Base-by-base conservation (phyloP, 2,113 vertebrate species). In the Phalacrocorax brasilianus region DNA sequence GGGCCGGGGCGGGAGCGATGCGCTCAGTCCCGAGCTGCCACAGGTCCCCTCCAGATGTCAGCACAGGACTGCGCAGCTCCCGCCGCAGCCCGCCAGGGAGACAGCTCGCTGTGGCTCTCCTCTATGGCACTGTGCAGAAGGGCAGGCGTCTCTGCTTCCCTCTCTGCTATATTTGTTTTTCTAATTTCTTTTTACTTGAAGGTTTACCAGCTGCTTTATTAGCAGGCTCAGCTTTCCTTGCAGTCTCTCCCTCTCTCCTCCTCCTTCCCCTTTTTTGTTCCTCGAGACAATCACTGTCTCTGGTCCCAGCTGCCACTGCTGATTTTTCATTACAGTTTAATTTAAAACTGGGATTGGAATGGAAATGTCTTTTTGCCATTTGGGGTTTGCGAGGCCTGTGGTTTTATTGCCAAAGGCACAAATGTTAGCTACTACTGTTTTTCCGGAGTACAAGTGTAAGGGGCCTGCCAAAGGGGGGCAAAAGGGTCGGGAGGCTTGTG, bases 301-400 rank as follows among this genome's bases (percentile, higher is more conserved):
- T 96, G 98, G 98, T 98, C 98, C 98, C 98, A 98, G 98, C 98
- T 98, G 98, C 98, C 98, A 98, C 97, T 96, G 98, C 98, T 98
- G 98, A 98, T 98, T 98, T 98, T 98, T 98, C 98, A 98, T 98
- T 98, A 98, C 98, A 98, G 98, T 98, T 98, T 98, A 98, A 98
- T 98, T 98, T 98, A 98, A 98, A 98, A 98, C 97, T 96, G 97
- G 98, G 98, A 98, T 98, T 98, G 98, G 98, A 98, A 98, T 98
- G 98, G 98, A 98, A 98, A 98, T 98, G 98, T 97, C 98, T 98
- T 98, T 98, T 98, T 98, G 98, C 97, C 98, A 97, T 98, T 98
- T 98, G 98, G 98, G 98, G 98, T 98, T 98, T 98, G 96, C 1
- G 27, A 97, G 97, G 97, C 97, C 97, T 96, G 97, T 91, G 97